phyloP scores from a whole-genome alignment of 2,113 vertebrate species.

The Gymnocephalus cernua region DNA sequence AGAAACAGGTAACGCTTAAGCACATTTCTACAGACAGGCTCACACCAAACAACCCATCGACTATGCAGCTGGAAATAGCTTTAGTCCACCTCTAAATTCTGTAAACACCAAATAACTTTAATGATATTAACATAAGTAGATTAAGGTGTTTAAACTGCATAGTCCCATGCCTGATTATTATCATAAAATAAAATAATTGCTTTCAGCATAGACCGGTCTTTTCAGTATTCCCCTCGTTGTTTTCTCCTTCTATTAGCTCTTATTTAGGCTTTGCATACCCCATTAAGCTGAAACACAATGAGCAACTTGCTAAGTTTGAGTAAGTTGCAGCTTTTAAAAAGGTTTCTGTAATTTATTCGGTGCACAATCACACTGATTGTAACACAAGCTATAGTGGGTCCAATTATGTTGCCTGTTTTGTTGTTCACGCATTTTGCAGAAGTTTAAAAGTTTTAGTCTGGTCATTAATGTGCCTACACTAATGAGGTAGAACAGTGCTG shows the following conservation, averaged over 20 bases:
- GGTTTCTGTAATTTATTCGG: conserved; percentile 35
- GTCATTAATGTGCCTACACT: conserved; percentile 72
- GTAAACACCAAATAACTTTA: conserved; percentile 39
- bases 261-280: conserved; percentile 23
- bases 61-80: conserved; percentile 2
- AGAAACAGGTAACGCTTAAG: neutral
- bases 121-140: conserved; percentile 59
- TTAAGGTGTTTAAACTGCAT: conserved; percentile 62
- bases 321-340: conserved; percentile 30
- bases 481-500: conserved; percentile 80
- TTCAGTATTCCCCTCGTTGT: conserved; percentile 22
- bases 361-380: conserved; percentile 36
- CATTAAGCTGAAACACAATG: conserved; percentile 39
- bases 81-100: conserved; percentile 9
- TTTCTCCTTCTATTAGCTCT: conserved; percentile 26
- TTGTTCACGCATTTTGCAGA: conserved; percentile 60
- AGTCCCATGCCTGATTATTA: conserved; percentile 27
- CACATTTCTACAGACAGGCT: neutral
- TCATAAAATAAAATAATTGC: conserved; percentile 66
- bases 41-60: neutral
- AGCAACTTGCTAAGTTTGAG: conserved; percentile 18
- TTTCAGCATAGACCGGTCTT: conserved; percentile 35
- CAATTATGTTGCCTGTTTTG: conserved; percentile 71
- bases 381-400: conserved; percentile 39
- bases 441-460: conserved; percentile 74